Evolutionary conservation across 2,113 vertebrate species (phyloP).

Genomic region (Garra rufa): DNA sequence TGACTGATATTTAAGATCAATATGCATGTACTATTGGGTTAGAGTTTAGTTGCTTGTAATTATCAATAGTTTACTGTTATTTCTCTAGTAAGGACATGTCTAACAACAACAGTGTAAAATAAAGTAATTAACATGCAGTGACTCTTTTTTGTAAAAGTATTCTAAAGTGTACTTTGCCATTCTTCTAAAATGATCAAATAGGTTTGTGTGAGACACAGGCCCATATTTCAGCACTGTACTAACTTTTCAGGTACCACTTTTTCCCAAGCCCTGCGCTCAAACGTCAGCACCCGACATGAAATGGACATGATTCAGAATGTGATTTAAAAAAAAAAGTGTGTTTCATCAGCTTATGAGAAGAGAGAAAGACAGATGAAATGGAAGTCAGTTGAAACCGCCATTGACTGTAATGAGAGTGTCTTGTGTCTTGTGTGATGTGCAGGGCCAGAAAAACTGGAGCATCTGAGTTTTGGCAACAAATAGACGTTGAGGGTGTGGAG

Average conservation of each 20-base stretch:
- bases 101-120: not conserved
- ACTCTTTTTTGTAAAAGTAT: not conserved
- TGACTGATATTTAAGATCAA: too few relatives aligned
- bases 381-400: not conserved
- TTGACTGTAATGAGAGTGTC: constrained; percentile 1
- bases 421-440: constrained; percentile 46
- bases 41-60: too few relatives aligned
- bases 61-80: too few relatives aligned
- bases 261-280: not conserved
- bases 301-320: not conserved
- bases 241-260: not conserved
- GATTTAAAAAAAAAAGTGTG: not conserved
- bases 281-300: too few relatives aligned
- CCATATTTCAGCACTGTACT: not conserved
- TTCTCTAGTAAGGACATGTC: not conserved
- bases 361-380: not conserved
- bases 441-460: constrained; percentile 69
- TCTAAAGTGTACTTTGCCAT: not conserved
- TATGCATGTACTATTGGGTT: too few relatives aligned
- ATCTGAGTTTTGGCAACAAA: constrained; percentile 78
- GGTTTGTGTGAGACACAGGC: not conserved
- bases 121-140: too few relatives aligned
- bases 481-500: constrained; percentile 76
- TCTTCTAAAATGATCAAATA: too few relatives aligned
- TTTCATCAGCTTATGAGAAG: not conserved